Evolutionary conservation across 1,140 invertebrate species (phyloP).

Genomic region (Drosophila biarmipes): DNA sequence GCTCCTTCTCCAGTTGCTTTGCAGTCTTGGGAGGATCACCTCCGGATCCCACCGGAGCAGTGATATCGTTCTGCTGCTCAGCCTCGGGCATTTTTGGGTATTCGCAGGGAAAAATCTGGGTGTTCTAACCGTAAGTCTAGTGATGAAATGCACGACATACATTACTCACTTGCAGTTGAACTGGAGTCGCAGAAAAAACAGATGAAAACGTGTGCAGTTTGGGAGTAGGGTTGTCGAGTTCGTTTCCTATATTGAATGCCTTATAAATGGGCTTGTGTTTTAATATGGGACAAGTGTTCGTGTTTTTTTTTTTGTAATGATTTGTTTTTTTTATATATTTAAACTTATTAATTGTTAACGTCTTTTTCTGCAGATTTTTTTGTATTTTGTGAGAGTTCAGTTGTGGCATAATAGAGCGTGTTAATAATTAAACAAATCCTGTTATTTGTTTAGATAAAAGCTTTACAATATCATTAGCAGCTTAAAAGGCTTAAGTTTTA

Average conservation of each 20-base stretch:
- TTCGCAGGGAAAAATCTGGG: neutral
- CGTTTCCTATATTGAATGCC: neutral
- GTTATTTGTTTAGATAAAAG: too few relatives aligned
- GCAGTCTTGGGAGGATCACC: slow-evolving; percentile 89
- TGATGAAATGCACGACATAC: slow-evolving; percentile 17
- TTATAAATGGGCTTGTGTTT: too few relatives aligned
- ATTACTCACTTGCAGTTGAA: slow-evolving; percentile 49
- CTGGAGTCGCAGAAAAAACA: slow-evolving; percentile 44
- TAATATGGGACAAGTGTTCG: too few relatives aligned
- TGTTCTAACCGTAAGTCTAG: slow-evolving; percentile 40
- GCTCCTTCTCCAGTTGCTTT: slow-evolving; percentile 95
- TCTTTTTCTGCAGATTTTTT: too few relatives aligned
- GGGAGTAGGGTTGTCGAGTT: slow-evolving; percentile 10
- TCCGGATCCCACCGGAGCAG: slow-evolving; percentile 29
- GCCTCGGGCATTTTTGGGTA: slow-evolving; percentile 30
- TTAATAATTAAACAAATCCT: too few relatives aligned
- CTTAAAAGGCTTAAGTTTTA: too few relatives aligned
- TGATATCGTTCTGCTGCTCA: slow-evolving; percentile 45
- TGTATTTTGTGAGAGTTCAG: too few relatives aligned
- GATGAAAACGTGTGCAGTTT: slow-evolving; percentile 78
- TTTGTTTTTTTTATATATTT: too few relatives aligned
- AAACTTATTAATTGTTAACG: too few relatives aligned
- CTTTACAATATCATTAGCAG: too few relatives aligned
- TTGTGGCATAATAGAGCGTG: too few relatives aligned
- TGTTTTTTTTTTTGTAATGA: too few relatives aligned